Conservation (phyloP, 1,140 invertebrate genomes). For the Phocides pigmalion region DNA sequence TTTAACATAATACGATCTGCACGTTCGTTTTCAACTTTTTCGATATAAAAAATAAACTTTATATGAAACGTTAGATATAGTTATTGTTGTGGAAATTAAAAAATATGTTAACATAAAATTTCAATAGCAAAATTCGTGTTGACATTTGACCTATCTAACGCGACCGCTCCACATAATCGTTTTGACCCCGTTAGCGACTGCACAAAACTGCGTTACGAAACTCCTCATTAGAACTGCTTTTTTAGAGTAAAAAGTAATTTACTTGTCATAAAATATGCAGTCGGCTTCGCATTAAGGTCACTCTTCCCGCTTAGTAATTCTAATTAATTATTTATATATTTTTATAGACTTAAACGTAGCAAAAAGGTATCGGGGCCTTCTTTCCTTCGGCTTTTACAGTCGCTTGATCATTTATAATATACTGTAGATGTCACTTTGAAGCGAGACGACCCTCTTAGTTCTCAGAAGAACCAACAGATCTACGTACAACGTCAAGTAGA, state of each 20-base stretch:
- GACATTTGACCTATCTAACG: conserved; percentile 26
- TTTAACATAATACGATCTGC: no score
- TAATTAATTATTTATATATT: not conserved
- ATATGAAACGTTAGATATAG: not conserved
- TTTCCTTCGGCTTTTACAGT: no score
- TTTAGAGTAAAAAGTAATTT: conserved; percentile 9
- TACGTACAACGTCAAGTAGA: no score
- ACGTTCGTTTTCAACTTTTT: no score
- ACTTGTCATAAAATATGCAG: conserved; percentile 9
- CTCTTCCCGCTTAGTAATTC: not conserved
- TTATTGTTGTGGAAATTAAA: not conserved
- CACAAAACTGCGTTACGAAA: conserved; percentile 16
- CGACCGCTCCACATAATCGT: conserved; percentile 10
- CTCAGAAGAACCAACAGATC: no score
- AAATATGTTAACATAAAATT: conserved; percentile 4
- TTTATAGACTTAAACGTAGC: no score
- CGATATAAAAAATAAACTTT: not conserved
- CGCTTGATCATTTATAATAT: no score
- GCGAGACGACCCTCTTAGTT: no score
- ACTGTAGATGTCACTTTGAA: no score
- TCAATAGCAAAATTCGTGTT: conserved; percentile 10
- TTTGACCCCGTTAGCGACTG: not conserved
- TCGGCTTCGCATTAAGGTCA: not conserved
- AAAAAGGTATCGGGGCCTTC: no score
- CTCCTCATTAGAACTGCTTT: conserved; percentile 10